Evolutionary conservation across 2,113 vertebrate genomes (phyloP).

Genomic region (Petrocephalus microphthalmus): DNA sequence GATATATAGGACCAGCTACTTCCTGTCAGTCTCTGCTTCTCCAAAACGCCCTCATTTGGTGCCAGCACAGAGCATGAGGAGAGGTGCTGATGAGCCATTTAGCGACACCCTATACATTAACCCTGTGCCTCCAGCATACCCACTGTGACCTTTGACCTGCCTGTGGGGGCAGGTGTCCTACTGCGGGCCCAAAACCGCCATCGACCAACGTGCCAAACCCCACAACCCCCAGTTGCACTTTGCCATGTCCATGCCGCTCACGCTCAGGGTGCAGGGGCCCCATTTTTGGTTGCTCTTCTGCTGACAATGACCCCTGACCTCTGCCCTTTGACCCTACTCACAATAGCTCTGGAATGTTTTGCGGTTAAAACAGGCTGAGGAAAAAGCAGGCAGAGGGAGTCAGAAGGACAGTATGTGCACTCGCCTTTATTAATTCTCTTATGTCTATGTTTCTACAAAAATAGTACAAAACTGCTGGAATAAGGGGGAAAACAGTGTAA

Average conservation of each 20-base stretch:
- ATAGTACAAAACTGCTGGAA: conserved; percentile 1
- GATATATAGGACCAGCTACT: neutral
- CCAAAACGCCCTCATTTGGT: neutral
- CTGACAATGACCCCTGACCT: neutral
- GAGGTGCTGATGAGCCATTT: neutral
- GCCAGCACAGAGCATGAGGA: neutral
- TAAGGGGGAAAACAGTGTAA: neutral
- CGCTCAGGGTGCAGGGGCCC: neutral
- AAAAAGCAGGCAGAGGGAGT: neutral
- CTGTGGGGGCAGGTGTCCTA: neutral
- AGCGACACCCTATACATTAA: neutral
- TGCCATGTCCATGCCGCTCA: neutral
- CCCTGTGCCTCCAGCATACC: neutral
- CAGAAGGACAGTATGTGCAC: neutral
- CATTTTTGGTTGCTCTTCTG: neutral
- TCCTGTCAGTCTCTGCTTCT: neutral
- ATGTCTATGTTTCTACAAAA: neutral
- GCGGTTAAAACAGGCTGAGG: neutral
- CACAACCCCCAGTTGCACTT: neutral
- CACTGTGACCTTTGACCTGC: neutral
- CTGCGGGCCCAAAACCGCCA: neutral
- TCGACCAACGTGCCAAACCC: neutral
- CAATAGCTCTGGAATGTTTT: neutral
- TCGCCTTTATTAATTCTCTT: neutral
- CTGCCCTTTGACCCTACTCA: neutral